These are phyloP conservation scores for Dasyornis broadbenti DNA, from an alignment of 2,113 vertebrate species.

Conservation along the genomic window DNA sequence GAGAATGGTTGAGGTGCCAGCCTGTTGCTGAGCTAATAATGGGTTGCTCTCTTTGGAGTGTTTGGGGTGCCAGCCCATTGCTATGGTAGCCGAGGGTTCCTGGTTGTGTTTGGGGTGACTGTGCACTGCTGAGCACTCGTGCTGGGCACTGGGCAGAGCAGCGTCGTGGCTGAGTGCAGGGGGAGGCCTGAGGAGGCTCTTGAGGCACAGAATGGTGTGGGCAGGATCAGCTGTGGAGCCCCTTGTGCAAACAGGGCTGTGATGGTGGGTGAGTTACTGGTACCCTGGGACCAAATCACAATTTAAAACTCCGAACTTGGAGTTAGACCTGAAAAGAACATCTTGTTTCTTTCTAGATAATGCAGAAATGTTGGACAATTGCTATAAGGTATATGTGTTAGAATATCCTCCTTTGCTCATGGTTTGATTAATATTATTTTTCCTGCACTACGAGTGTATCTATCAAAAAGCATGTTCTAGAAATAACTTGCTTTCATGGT, in stretches of 20 bases:
- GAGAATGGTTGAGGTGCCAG: neutral
- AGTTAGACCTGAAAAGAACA: neutral
- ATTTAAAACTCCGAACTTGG: neutral
- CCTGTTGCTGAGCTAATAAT: neutral
- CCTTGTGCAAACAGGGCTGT: neutral
- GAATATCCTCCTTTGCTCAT: neutral
- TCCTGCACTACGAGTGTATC: neutral
- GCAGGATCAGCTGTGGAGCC: neutral
- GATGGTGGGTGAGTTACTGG: accelerated
- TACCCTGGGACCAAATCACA: neutral
- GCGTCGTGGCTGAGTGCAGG: accelerated
- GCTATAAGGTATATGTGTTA: neutral
- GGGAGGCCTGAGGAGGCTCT: no score
- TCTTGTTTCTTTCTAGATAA: neutral
- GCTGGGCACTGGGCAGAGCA: neutral
- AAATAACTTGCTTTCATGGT: neutral
- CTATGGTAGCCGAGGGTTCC: neutral
- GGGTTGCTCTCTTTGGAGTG: accelerated
- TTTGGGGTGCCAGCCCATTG: neutral
- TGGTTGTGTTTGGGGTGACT: neutral
- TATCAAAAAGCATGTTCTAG: neutral
- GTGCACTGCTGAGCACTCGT: no score
- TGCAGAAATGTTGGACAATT: neutral
- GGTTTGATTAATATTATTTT: neutral
- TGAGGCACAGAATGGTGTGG: neutral